A percentile compares a stretch with the other conserved stretches of the same genome.
Evolutionary conservation across 2,113 vertebrate genomes (phyloP).

Genomic region (Baryphthengus martii): DNA sequence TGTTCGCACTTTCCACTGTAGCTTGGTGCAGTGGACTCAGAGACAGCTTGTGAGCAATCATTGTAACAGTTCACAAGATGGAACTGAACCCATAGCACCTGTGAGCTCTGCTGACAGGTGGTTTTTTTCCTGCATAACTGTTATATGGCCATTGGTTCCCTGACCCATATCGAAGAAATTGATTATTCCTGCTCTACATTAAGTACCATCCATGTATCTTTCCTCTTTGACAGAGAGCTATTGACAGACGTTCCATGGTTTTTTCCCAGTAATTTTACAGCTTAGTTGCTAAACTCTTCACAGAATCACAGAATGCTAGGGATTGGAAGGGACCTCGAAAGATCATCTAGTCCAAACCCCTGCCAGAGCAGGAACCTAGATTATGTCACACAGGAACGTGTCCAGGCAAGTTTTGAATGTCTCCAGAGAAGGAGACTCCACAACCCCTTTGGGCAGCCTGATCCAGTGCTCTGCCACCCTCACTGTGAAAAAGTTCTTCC

Average conservation of each 20-base stretch:
- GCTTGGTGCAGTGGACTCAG: too few species aligned
- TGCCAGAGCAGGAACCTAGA: too few species aligned
- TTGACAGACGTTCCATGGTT: not conserved
- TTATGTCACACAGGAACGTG: too few species aligned
- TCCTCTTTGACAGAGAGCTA: not conserved
- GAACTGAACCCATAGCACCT: not conserved
- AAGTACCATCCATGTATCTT: not conserved
- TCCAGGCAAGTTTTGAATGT: too few species aligned
- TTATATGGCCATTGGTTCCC: not conserved
- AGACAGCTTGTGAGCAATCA: not conserved
- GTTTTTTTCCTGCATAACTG: not conserved
- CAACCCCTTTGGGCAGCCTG: too few species aligned
- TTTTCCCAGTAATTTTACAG: not conserved
- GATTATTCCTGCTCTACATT: not conserved
- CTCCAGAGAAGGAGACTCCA: too few species aligned
- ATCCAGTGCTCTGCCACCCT: too few species aligned
- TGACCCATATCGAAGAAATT: not conserved
- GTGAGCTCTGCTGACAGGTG: not conserved
- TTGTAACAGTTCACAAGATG: not conserved
- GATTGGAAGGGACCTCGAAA: too few species aligned
- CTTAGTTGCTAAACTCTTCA: not conserved
- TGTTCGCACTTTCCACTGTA: not conserved
- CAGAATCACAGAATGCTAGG: too few species aligned
- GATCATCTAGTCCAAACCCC: too few species aligned
- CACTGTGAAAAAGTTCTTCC: too few species aligned